A percentile compares a stretch with the other conserved stretches of the same genome.
Evolutionary conservation across 2,797 vertebrate species (phyloP).

Genomic region (Tadarida brasiliensis): DNA sequence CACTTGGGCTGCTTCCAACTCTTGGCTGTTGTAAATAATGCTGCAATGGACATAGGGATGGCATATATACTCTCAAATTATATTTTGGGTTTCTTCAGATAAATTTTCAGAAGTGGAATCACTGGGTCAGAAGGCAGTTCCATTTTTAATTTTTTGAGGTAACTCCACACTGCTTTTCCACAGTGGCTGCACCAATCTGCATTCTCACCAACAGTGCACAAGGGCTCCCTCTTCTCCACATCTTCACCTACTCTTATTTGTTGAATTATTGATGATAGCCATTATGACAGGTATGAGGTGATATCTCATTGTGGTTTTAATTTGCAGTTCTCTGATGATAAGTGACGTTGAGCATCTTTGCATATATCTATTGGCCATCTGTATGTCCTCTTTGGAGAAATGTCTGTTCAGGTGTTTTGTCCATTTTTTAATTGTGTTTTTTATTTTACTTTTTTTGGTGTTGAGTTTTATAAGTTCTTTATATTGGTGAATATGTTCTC

Average conservation of each 20-base stretch:
- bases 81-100: neutral
- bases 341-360: neutral
- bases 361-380: neutral
- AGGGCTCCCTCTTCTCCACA: neutral
- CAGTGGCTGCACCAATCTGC: neutral
- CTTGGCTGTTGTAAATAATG: neutral
- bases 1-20: neutral
- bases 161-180: neutral
- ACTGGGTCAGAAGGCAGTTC: neutral
- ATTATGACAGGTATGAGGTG: neutral
- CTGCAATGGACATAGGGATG: neutral
- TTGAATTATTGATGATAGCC: neutral
- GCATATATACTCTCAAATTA: neutral
- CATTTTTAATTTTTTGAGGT: neutral
- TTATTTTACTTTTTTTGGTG: neutral
- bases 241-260: neutral
- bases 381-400: neutral
- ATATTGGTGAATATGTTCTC: neutral
- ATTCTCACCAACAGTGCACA: neutral
- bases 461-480: neutral
- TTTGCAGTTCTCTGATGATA: neutral
- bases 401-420: neutral
- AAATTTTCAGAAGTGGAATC: neutral
- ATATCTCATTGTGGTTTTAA: neutral
- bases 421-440: neutral